Evolutionary conservation across 92 coral and sea anemone species (phyloP).

Genomic region (Zoanthus sansibaricus): DNA sequence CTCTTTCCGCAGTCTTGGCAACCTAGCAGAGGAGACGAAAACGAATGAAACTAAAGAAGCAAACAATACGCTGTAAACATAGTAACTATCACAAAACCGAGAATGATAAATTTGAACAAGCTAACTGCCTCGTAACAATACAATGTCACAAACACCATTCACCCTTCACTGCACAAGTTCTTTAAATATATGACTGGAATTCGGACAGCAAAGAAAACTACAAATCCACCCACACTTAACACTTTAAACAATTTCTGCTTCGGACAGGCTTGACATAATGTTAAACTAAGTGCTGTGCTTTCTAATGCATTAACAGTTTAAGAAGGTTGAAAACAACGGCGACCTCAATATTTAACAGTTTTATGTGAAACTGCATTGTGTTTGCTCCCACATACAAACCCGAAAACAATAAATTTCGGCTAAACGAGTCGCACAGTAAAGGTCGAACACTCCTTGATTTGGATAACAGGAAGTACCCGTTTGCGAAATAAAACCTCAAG

Average conservation of each 20-base stretch:
- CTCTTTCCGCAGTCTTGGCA: conserved; percentile 48
- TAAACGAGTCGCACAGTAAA: background rate
- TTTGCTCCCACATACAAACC: conserved; percentile 27
- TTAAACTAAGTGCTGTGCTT: background rate
- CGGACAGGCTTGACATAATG: background rate
- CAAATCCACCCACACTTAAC: conserved; percentile 8
- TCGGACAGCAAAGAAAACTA: conserved; percentile 8
- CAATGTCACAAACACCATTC: conserved; percentile 24
- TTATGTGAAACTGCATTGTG: conserved; percentile 13
- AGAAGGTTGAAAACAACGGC: conserved; percentile 35
- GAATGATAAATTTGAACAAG: conserved; percentile 29
- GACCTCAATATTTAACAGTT: conserved; percentile 15
- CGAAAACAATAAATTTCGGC: conserved; percentile 3
- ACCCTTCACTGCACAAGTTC: conserved; percentile 44
- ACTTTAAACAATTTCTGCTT: conserved; percentile 6
- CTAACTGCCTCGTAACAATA: conserved; percentile 31
- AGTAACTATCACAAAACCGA: conserved; percentile 29
- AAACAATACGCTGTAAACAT: conserved; percentile 33
- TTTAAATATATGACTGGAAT: conserved; percentile 43
- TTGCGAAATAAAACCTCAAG: conserved; percentile 7
- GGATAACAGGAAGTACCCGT: conserved; percentile 37
- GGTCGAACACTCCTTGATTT: conserved; percentile 23
- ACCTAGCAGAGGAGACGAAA: conserved; percentile 28
- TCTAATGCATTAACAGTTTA: conserved; percentile 24
- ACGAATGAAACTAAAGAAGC: background rate